A percentile compares a stretch with the other conserved stretches of the same genome.
Conservation (phyloP, 2,797 vertebrate species). For the Thripadectes ignobilis region DNA sequence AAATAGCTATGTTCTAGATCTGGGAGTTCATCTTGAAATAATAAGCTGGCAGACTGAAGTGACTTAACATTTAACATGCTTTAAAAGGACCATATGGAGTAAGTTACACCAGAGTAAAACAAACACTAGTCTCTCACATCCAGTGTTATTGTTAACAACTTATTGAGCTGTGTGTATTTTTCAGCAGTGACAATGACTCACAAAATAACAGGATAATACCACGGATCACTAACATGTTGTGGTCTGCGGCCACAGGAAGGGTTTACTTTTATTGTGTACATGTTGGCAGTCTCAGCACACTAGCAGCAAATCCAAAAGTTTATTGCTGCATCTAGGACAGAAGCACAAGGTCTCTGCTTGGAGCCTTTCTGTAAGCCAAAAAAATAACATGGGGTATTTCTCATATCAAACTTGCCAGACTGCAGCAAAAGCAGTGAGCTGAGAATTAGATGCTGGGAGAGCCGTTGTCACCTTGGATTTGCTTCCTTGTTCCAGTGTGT, state of each 20-base stretch:
- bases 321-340: background rate
- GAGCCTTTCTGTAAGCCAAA: background rate
- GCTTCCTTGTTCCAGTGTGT: background rate
- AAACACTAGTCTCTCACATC: slow-evolving; percentile 40
- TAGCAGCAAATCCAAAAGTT: slow-evolving; percentile 40
- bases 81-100: slow-evolving; percentile 36
- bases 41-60: background rate
- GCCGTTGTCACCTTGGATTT: background rate
- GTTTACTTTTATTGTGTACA: slow-evolving; percentile 32
- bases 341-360: background rate
- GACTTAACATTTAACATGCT: background rate
- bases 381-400: background rate
- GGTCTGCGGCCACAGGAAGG: slow-evolving; percentile 34
- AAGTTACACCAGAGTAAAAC: slow-evolving; percentile 42
- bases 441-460: background rate
- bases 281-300: background rate
- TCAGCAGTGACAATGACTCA: slow-evolving; percentile 7
- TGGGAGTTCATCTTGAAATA: slow-evolving; percentile 8
- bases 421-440: background rate
- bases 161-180: background rate
- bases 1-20: background rate
- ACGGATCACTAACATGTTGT: background rate
- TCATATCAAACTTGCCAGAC: background rate
- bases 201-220: slow-evolving; percentile 19
- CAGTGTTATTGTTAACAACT: slow-evolving; percentile 52